phyloP scores from a whole-genome alignment of 2,797 vertebrate species.

The Anas capensis region DNA sequence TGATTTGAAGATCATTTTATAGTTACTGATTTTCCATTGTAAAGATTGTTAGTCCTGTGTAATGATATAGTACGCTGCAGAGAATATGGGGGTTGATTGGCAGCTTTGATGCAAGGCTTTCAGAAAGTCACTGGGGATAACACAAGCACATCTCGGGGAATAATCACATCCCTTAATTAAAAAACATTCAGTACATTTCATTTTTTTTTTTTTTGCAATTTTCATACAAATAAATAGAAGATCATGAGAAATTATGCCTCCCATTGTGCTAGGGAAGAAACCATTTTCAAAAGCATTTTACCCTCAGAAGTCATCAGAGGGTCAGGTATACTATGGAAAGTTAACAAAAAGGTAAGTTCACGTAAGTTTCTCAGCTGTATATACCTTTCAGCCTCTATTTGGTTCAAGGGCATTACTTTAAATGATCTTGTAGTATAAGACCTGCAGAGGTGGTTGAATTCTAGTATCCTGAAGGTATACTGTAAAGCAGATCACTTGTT shows the following conservation, averaged over 20 bases:
- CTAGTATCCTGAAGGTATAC: not conserved
- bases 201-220: not conserved
- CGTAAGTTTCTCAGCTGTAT: not conserved
- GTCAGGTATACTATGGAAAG: not conserved
- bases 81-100: not conserved
- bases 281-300: not conserved
- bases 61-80: not conserved
- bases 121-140: not conserved
- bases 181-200: not conserved
- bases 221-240: not conserved
- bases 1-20: not conserved
- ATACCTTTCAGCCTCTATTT: not conserved
- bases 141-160: not conserved
- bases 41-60: not conserved
- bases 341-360: not conserved
- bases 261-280: not conserved
- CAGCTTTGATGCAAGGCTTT: not conserved
- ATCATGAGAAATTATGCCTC: not conserved
- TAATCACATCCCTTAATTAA: not conserved
- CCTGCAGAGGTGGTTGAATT: not conserved
- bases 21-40: conserved; percentile 27
- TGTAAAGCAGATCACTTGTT: not conserved
- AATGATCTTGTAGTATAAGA: not conserved
- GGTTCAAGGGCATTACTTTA: not conserved
- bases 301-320: not conserved